Conservation (phyloP, 2,888 invertebrate species). For the Drosophila macrospina region DNA sequence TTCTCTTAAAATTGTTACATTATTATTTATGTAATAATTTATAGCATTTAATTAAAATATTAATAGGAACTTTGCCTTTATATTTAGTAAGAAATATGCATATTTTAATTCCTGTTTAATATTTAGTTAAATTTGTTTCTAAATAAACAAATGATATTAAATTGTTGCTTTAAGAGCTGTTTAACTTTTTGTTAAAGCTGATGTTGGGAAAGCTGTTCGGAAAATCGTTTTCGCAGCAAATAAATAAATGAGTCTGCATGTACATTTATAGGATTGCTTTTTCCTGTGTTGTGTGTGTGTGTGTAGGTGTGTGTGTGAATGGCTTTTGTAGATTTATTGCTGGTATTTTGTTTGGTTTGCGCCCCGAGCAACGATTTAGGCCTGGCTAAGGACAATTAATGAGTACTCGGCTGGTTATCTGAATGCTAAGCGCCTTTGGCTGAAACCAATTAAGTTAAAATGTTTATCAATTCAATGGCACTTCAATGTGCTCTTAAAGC, state of each 20-base stretch:
- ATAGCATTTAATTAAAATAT: too few species aligned
- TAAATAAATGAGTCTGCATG: conserved; percentile 60
- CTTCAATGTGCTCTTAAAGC: conserved; percentile 33
- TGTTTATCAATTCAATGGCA: conserved; percentile 63
- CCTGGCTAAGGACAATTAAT: conserved; percentile 34
- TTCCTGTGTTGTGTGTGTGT: too few species aligned
- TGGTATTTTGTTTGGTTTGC: conserved; percentile 14
- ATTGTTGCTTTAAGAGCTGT: not conserved
- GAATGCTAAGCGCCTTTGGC: conserved; percentile 46
- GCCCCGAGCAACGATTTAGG: conserved; percentile 11
- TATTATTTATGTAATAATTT: too few species aligned
- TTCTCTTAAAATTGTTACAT: too few species aligned
- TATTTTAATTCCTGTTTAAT: too few species aligned
- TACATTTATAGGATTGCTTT: conserved; percentile 1
- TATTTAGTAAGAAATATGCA: too few species aligned
- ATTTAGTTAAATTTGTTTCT: too few species aligned
- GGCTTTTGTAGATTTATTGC: conserved; percentile 15
- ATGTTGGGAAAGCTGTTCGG: too few species aligned
- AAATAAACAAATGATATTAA: too few species aligned
- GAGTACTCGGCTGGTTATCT: conserved; percentile 14
- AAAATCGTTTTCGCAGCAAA: conserved; percentile 54
- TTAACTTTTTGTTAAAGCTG: not conserved
- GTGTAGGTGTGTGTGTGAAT: not conserved
- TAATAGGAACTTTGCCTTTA: too few species aligned
- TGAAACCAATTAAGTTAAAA: conserved; percentile 73